Percentiles rank a stretch among this genome's conserved stretches.
phyloP scores from a whole-genome alignment of 2,113 vertebrate species.

The Corythoichthys intestinalis region DNA sequence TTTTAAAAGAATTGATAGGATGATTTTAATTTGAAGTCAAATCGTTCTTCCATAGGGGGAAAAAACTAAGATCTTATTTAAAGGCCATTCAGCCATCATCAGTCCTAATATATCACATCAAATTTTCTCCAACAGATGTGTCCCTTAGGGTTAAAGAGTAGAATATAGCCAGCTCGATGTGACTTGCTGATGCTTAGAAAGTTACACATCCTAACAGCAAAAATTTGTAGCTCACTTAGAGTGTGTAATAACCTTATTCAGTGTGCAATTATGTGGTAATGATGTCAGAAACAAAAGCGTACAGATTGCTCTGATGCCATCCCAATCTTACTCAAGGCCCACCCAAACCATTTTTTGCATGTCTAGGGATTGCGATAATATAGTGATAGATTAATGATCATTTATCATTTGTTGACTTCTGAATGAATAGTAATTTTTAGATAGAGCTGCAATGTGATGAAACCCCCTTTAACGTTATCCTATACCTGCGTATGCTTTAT shows the following conservation, averaged over 20 bases:
- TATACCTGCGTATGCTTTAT: not conserved
- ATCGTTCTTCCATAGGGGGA: too few species aligned
- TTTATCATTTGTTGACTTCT: not conserved
- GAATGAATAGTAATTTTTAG: not conserved
- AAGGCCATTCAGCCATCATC: too few species aligned
- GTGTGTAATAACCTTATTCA: not conserved
- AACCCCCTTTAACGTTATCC: not conserved
- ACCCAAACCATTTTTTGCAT: not conserved
- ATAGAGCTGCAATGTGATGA: not conserved
- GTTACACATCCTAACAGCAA: not conserved
- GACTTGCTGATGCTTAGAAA: not conserved
- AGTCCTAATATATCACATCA: not conserved
- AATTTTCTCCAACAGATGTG: not conserved
- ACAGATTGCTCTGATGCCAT: slow-evolving; percentile 1
- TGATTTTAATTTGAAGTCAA: too few species aligned
- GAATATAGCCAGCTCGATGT: not conserved
- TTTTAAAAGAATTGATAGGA: too few species aligned
- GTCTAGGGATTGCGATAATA: not conserved
- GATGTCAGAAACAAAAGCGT: not conserved
- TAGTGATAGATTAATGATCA: not conserved
- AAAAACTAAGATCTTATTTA: too few species aligned
- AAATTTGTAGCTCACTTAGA: not conserved
- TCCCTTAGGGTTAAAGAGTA: not conserved
- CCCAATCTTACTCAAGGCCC: not conserved
- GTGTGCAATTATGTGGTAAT: slow-evolving; percentile 7